Conservation (phyloP, 2,888 invertebrate species). For the Deilephila porcellus region DNA sequence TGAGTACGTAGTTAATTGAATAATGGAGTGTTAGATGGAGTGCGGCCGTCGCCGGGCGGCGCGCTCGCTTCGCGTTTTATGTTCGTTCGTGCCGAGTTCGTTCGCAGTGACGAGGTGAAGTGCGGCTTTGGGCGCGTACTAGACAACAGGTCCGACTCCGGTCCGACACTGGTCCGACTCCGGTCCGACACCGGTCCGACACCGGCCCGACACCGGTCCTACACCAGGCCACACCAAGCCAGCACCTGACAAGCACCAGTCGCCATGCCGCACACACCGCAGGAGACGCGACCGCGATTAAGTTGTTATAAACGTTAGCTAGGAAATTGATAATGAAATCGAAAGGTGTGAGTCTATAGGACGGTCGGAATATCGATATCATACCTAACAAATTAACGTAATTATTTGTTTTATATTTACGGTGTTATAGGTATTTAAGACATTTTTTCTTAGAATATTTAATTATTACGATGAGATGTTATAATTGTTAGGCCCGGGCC, state of each 20-base stretch:
- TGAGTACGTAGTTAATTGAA: conserved; percentile 84
- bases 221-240: conserved; percentile 31
- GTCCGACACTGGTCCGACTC: conserved; percentile 20
- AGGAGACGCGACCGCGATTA: conserved; percentile 80
- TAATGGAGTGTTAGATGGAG: conserved; percentile 80
- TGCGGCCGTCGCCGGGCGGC: conserved; percentile 71
- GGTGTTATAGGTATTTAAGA: conserved; percentile 85
- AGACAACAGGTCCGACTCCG: conserved; percentile 30
- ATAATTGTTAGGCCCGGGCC: conserved; percentile 79
- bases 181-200: conserved; percentile 26
- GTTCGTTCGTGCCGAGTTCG: conserved; percentile 76
- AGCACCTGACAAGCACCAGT: conserved; percentile 43
- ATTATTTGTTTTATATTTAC: conserved; percentile 85
- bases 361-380: conserved; percentile 83
- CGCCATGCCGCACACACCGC: conserved; percentile 63
- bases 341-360: conserved; percentile 83
- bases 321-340: conserved; percentile 85
- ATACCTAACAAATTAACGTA: conserved; percentile 85
- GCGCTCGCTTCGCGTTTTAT: conserved; percentile 79
- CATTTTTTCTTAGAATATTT: conserved; percentile 85
- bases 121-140: conserved; percentile 41
- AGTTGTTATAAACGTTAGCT: conserved; percentile 84
- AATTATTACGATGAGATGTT: conserved; percentile 83
- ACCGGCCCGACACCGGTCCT: conserved; percentile 29
- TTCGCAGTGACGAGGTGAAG: conserved; percentile 67